These are phyloP conservation scores for Aspidiotus rigidus DNA, from an alignment of 2,888 invertebrate genomes.

Conservation along the genomic window DNA sequence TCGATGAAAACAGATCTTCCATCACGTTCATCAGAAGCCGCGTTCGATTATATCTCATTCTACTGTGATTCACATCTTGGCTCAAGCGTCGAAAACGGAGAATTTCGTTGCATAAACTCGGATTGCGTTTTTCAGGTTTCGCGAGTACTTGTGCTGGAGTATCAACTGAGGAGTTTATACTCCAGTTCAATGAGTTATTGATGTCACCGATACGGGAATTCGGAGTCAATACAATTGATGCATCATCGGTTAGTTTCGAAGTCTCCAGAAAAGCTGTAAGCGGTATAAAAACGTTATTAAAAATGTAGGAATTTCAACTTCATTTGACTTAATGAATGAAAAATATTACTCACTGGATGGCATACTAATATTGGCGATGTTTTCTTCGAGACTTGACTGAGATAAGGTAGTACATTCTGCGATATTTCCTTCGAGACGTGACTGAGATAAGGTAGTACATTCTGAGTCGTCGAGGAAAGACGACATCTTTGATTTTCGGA, in stretches of 20 bases:
- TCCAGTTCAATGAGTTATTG: slow-evolving; percentile 7
- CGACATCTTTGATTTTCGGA: too few species aligned
- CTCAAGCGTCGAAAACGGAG: not conserved
- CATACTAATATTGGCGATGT: slow-evolving; percentile 20
- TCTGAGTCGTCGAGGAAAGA: not conserved
- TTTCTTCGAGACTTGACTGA: not conserved
- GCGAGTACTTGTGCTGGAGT: not conserved
- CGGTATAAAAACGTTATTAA: not conserved
- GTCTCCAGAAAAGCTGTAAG: slow-evolving; percentile 7
- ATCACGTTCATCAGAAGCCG: slow-evolving; percentile 8
- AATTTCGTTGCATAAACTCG: slow-evolving; percentile 7
- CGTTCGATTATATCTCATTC: slow-evolving; percentile 7
- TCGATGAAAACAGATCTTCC: slow-evolving; percentile 11
- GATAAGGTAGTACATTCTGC: not conserved
- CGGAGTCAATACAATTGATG: slow-evolving; percentile 1
- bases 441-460: not conserved
- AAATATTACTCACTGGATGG: not conserved
- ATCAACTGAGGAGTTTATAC: not conserved
- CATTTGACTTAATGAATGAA: not conserved
- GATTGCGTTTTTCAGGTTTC: slow-evolving; percentile 5
- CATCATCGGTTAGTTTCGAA: slow-evolving; percentile 14
- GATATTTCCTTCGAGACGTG: not conserved
- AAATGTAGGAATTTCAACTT: too few species aligned
- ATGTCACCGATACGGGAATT: slow-evolving; percentile 6
- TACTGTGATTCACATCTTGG: slow-evolving; percentile 1